Evolutionary conservation across 1,140 invertebrate genomes (phyloP), one percentile per base, ranked within the genome.

Genomic region (Glossosoma conforme): DNA sequence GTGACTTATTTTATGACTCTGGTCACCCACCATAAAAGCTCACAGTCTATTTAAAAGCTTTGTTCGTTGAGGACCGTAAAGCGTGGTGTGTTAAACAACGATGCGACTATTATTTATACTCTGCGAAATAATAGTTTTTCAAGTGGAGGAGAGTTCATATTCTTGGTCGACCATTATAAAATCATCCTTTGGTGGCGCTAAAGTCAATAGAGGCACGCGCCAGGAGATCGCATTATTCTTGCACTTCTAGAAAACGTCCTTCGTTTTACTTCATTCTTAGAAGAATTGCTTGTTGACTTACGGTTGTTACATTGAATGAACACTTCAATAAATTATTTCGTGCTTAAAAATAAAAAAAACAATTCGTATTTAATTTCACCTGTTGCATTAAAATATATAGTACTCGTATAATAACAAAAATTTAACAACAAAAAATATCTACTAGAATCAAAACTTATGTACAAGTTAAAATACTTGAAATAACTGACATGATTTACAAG

Each of bases 151-250:
- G 50, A 50, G 53, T 50, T 21, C 14, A 35, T 13, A 14, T 13
- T n/a, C 44, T 44, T 55, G 49, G 44, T 55, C 50, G 21, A 44
- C 35, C 14, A 40, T 54, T 41, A 49, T 46, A 43, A 46, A 36
- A 32, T n/a, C 24, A 47, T 41, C 42, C 35, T 57, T 51, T 25
- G 15, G 20, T 48, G 28, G 38, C 18, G 14, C 40, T 37, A 44
- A 41, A 32, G 44, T 46, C 41, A 55, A 55, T 43, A 55, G 25
- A 2, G 46, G 33, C 54, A 57, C 54, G 54, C 54, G 49, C 45
- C 44, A 17, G 54, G 44, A 35, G 41, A 43, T 52, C 49, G 25
- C 36, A 50, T 40, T 42, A 38, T 19, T 21, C 19, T 22, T 49
- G 8, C 33, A n/a, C n/a, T n/a, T n/a, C 6, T 13, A 13, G 15